Evolutionary conservation across 2,888 invertebrate genomes (phyloP), one percentile per base, ranked within the genome.

Genomic region (Ophonus ardosiacus): DNA sequence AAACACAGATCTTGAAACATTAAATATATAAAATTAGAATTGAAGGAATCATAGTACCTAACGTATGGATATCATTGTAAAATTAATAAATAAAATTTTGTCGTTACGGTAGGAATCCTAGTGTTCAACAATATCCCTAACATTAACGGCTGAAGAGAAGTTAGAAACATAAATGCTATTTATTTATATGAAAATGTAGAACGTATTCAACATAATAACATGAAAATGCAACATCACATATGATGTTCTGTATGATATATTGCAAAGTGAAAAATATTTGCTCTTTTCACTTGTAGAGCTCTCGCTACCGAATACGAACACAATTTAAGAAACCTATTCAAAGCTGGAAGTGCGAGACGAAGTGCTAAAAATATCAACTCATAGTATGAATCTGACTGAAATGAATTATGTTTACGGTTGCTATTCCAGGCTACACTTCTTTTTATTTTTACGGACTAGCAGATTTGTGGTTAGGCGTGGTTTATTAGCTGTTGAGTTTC

Each of bases 391-490:
- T 63, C 63, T 63, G 63, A 63, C 63, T 63, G 63, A 63, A 63
- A 63, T 63, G 63, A 63, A 63, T 63, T 63, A 63, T 63, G 63
- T 63, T 63, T 63, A 63, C 21, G 21, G 63, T 18, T 24, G 13
- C 63, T 63, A 21, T 63, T 63, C 21, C 63, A 15, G 21, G 10
- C 21, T 24, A 3, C 24, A 21, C 21, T n/a, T 59, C 63, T 13
- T 21, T 24, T 63, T 63, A 63, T 63, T 63, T 63, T 63, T 63
- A 63, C 24, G 7, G 18, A 24, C 18, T 10, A 3, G 18, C 21
- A 21, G 63, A 21, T 63, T 63, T 63, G 63, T 63, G 63, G 63
- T 63, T 18, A 24, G 63, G 21, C 21, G 18, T 63, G 63, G 7
- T 63, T 63, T 24, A 63, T 63, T 63, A 63, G 8, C 4, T 63